Conservation (phyloP, 1,140 invertebrate genomes). For the Drosophila ficusphila region DNA sequence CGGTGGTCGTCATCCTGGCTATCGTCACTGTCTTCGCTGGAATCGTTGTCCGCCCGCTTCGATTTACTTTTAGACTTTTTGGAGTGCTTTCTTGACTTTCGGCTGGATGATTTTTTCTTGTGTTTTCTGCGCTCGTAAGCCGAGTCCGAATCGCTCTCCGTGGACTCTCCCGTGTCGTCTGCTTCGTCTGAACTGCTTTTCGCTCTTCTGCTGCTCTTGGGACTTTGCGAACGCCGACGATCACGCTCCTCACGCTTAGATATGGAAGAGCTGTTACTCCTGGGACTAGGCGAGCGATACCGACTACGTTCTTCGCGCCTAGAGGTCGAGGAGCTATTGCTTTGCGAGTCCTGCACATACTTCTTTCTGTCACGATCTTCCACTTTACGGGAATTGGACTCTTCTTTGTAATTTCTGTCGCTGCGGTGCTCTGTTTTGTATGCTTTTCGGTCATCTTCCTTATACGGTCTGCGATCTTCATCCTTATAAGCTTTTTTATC, state of each 20-base stretch:
- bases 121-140: conserved; percentile 65
- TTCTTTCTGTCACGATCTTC: conserved; percentile 20
- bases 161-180: conserved; percentile 69
- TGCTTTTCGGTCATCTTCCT: conserved; percentile 30
- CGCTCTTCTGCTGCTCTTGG: conserved; percentile 16
- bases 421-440: conserved; percentile 8
- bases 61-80: conserved; percentile 68
- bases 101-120: conserved; percentile 62
- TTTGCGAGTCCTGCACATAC: conserved; percentile 11
- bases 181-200: conserved; percentile 65
- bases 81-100: conserved; percentile 63
- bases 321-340: conserved; percentile 32
- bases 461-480: conserved; percentile 23
- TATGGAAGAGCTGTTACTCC: conserved; percentile 34
- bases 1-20: conserved; percentile 35
- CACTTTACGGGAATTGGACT: conserved; percentile 4
- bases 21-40: conserved; percentile 29
- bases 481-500: conserved; percentile 11
- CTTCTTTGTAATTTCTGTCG: neutral
- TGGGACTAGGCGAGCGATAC: conserved; percentile 13
- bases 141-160: conserved; percentile 71
- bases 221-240: conserved; percentile 20
- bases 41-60: conserved; percentile 11
- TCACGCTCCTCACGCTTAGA: conserved; percentile 23
- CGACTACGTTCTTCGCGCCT: conserved; percentile 22